These are phyloP conservation scores for Lucilia sericata DNA, from an alignment of 1,140 invertebrate genomes.

Conservation along the genomic window DNA sequence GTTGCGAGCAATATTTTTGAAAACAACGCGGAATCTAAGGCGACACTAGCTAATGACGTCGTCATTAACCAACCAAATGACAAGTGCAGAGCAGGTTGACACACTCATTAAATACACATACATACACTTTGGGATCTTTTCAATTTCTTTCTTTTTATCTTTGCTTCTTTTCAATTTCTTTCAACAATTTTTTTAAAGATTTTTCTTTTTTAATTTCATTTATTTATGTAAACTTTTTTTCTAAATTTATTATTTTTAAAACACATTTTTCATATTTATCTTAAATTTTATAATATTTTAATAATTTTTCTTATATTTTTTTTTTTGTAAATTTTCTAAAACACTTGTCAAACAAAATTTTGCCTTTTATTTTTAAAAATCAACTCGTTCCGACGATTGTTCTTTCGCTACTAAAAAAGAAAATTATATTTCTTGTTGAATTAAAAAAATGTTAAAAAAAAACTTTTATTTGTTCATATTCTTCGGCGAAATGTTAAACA, in stretches of 20 bases:
- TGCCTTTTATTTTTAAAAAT: neutral
- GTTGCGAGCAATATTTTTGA: neutral
- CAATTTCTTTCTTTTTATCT: neutral
- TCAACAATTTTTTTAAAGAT: neutral
- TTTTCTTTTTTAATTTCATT: neutral
- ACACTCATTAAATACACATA: conserved; percentile 43
- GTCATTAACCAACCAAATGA: conserved; percentile 39
- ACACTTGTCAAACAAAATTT: conserved; percentile 8
- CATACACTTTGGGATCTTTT: conserved; percentile 26
- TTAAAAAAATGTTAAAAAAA: neutral
- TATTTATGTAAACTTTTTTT: neutral
- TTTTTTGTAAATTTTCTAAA: neutral
- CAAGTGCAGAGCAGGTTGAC: conserved; percentile 41
- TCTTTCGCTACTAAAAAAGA: conserved; percentile 15
- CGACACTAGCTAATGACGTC: conserved; percentile 46
- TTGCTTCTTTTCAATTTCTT: neutral
- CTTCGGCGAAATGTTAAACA: neutral
- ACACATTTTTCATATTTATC: neutral
- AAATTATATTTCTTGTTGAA: neutral
- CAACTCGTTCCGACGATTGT: conserved; percentile 34
- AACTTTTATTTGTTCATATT: neutral
- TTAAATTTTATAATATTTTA: neutral
- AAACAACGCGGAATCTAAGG: conserved; percentile 25
- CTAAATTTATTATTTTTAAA: neutral
- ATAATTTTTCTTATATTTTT: neutral